A percentile compares a stretch with the other conserved stretches of the same genome.
Evolutionary conservation across 1,140 invertebrate genomes (phyloP).

Genomic region (Drosophila murphyi): DNA sequence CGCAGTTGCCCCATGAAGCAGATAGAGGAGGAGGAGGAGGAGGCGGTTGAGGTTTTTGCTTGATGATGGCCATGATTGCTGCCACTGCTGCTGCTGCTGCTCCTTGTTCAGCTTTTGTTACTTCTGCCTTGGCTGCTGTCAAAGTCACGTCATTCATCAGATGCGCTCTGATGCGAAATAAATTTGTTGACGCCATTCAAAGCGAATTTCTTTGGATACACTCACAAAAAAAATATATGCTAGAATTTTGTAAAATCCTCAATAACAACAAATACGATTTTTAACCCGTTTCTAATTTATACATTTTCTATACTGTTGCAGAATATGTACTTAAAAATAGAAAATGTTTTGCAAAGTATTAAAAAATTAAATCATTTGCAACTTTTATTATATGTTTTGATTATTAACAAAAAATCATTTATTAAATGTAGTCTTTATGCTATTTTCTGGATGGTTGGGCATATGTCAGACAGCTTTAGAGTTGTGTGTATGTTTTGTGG

Average conservation of each 20-base stretch:
- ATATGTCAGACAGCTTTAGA: too few relatives aligned
- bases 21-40: constrained; percentile 2
- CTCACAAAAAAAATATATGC: not conserved
- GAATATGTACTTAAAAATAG: too few relatives aligned
- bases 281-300: too few relatives aligned
- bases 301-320: too few relatives aligned
- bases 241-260: too few relatives aligned
- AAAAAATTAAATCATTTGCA: too few relatives aligned
- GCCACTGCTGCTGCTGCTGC: not conserved
- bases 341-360: too few relatives aligned
- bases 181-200: constrained; percentile 76
- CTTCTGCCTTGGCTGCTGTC: constrained; percentile 9
- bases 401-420: too few relatives aligned
- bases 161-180: constrained; percentile 75
- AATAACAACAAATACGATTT: too few relatives aligned
- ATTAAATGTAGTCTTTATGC: too few relatives aligned
- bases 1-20: constrained; percentile 20
- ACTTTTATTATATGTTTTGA: too few relatives aligned
- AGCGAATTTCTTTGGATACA: constrained; percentile 20
- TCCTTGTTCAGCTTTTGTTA: not conserved
- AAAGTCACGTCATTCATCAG: constrained; percentile 80
- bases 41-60: not conserved
- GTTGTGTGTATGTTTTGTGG: not conserved
- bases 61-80: constrained; percentile 33
- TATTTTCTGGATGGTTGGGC: too few relatives aligned